Evolutionary conservation across 1,140 invertebrate species (phyloP).

Genomic region (Bombus breviceps): DNA sequence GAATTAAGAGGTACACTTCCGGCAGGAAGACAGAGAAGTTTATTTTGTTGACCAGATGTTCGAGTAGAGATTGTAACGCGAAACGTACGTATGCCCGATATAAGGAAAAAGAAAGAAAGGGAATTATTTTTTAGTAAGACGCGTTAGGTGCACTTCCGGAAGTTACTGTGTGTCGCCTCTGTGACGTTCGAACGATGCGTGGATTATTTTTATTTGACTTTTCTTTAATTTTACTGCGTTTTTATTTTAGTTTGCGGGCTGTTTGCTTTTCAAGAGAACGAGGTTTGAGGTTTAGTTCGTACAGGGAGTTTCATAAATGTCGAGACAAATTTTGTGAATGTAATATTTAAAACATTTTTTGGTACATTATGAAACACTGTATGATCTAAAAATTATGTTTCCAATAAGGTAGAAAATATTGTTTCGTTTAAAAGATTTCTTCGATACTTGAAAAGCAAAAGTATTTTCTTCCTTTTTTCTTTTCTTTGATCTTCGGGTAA

Average conservation of each 20-base stretch:
- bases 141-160: slow-evolving; percentile 13
- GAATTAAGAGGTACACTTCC: slow-evolving; percentile 41
- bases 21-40: slow-evolving; percentile 61
- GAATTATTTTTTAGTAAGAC: slow-evolving; percentile 45
- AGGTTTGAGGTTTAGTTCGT: background rate
- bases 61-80: slow-evolving; percentile 38
- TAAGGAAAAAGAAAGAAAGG: background rate
- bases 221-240: too few species aligned
- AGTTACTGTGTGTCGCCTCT: background rate
- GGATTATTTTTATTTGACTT: background rate
- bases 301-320: background rate
- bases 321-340: background rate
- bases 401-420: background rate
- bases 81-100: background rate
- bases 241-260: too few species aligned
- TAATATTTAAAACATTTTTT: background rate
- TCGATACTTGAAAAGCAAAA: background rate
- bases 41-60: slow-evolving; percentile 60
- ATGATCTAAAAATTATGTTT: background rate
- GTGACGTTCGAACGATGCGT: slow-evolving; percentile 11
- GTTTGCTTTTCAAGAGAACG: too few species aligned
- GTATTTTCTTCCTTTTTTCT: background rate
- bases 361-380: background rate
- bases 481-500: background rate
- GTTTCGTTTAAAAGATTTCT: background rate